A percentile compares a stretch with the other conserved stretches of the same genome.
Conservation (phyloP, 1,140 invertebrate species). For the Apis dorsata region DNA sequence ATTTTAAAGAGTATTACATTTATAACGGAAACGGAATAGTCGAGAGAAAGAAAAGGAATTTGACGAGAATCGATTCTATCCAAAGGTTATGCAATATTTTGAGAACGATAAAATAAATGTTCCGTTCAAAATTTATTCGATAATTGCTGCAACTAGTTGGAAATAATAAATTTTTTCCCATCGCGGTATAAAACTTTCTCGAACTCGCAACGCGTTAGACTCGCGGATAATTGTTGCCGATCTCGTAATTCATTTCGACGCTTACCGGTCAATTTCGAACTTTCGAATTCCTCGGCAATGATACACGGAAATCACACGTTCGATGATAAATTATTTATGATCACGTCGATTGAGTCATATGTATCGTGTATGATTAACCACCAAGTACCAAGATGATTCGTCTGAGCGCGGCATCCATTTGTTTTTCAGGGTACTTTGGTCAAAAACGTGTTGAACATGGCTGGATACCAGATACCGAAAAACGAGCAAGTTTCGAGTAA, state of each 20-base stretch:
- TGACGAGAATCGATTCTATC: no score
- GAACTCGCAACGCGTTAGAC: no score
- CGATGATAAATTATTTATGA: constrained; percentile 13
- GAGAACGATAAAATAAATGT: no score
- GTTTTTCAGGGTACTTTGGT: constrained; percentile 86
- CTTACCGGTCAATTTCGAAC: not conserved
- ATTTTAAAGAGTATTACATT: no score
- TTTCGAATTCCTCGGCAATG: constrained; percentile 27
- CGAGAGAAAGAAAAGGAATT: no score
- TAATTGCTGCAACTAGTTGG: not conserved
- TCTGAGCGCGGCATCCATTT: not conserved
- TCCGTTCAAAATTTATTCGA: no score
- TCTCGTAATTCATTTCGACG: not conserved
- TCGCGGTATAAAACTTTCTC: not conserved
- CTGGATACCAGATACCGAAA: constrained; percentile 90
- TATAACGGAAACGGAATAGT: no score
- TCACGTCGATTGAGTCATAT: not conserved
- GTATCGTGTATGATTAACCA: not conserved
- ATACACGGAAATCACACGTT: not conserved
- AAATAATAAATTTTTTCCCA: not conserved
- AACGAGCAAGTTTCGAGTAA: constrained; percentile 69
- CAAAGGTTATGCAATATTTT: no score
- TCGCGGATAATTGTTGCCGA: not conserved
- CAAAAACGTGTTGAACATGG: constrained; percentile 93
- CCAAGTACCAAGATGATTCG: not conserved